phyloP scores from a whole-genome alignment of 2,888 invertebrate genomes.

The Agriopis leucophaearia region DNA sequence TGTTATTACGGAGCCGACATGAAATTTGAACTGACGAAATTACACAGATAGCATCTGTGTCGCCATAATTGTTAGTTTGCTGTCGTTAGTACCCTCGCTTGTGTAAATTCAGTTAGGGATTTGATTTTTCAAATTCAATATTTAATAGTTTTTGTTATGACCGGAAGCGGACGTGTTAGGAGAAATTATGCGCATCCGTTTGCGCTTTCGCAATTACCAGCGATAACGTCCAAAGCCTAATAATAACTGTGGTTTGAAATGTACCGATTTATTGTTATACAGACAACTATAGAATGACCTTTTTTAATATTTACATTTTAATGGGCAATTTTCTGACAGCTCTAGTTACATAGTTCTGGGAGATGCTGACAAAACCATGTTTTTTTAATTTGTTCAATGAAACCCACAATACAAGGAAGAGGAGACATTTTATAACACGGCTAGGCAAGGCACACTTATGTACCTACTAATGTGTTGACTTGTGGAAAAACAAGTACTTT shows the following conservation, averaged over 20 bases:
- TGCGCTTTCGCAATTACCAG: conserved; percentile 70
- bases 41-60: conserved; percentile 82
- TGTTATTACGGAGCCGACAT: conserved; percentile 72
- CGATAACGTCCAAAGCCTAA: conserved; percentile 65
- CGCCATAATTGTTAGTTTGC: conserved; percentile 82
- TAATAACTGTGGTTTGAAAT: conserved; percentile 55
- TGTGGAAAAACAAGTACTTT: no score
- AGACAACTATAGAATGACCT: no score
- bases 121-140: conserved; percentile 78
- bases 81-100: conserved; percentile 81
- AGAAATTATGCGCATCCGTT: conserved; percentile 82
- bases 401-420: no score
- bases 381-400: no score
- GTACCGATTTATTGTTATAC: conserved; percentile 38
- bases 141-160: conserved; percentile 69
- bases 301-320: no score
- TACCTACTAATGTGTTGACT: no score
- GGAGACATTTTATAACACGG: no score
- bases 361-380: no score
- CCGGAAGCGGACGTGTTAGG: conserved; percentile 82
- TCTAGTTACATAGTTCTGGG: no score
- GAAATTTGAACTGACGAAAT: conserved; percentile 78
- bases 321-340: no score
- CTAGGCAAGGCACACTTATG: no score
- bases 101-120: conserved; percentile 85